A percentile compares a stretch with the other conserved stretches of the same genome.
These are phyloP conservation scores for Aphis gossypii DNA, from an alignment of 1,140 invertebrate genomes.

Conservation along the genomic window DNA sequence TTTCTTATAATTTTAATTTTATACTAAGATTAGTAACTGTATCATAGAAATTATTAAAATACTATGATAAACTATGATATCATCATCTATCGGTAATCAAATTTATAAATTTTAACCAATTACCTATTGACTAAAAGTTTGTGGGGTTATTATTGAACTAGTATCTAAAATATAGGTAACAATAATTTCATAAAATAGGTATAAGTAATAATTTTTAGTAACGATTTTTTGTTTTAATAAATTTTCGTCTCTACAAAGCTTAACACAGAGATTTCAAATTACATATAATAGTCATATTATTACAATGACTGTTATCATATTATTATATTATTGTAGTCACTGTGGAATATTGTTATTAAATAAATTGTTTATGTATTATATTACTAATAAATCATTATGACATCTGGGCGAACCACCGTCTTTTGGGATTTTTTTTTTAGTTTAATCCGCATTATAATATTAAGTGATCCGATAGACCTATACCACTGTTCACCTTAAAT, in stretches of 20 bases:
- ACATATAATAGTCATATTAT: not conserved
- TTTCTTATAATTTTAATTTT: no score
- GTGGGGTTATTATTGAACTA: not conserved
- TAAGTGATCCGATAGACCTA: not conserved
- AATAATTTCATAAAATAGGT: not conserved
- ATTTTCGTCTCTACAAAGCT: not conserved
- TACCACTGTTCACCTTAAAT: not conserved
- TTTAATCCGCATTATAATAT: slow-evolving; percentile 19
- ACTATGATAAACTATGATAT: no score
- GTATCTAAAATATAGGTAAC: not conserved
- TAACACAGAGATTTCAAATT: not conserved
- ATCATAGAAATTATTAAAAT: no score
- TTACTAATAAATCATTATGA: not conserved
- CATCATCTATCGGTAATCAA: not conserved
- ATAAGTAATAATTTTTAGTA: not conserved
- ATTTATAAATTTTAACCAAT: not conserved
- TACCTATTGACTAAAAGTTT: not conserved
- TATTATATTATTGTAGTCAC: not conserved
- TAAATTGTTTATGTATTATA: not conserved
- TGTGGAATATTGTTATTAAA: not conserved
- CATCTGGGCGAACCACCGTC: not conserved
- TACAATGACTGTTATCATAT: not conserved
- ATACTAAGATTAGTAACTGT: no score
- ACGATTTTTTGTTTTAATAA: not conserved
- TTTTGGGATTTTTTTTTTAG: not conserved